A percentile compares a stretch with the other conserved stretches of the same genome.
These are phyloP conservation scores for Amphiprion ocellaris DNA, from an alignment of 2,113 vertebrate species.

Conservation along the genomic window DNA sequence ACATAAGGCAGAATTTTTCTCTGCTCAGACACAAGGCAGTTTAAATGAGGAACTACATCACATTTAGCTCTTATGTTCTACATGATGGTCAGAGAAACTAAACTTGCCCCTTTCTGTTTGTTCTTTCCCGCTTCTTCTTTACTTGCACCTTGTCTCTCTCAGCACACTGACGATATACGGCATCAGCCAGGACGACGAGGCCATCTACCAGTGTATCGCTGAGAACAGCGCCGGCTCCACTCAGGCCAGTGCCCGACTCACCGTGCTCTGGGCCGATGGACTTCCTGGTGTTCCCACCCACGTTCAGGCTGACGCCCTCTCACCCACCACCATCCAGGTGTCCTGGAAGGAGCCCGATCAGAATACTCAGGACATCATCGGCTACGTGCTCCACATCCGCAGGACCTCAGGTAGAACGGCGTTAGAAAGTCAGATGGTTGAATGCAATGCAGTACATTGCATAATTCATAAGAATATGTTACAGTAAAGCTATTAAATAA, in stretches of 20 bases:
- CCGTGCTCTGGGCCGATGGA: slow-evolving; percentile 95
- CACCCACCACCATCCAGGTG: slow-evolving; percentile 92
- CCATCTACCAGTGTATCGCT: slow-evolving; percentile 98
- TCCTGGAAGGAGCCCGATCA: slow-evolving; percentile 93
- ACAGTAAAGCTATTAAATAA: background rate
- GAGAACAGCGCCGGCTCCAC: slow-evolving; percentile 98
- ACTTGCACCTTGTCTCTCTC: slow-evolving; percentile 10
- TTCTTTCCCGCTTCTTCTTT: background rate
- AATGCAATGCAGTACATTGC: background rate
- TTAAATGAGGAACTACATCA: too few species aligned
- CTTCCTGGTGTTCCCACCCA: slow-evolving; percentile 90
- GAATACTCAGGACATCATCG: slow-evolving; percentile 96
- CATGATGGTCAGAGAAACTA: slow-evolving; percentile 23
- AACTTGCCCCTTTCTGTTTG: background rate
- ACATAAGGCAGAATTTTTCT: too few species aligned
- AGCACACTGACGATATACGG: slow-evolving; percentile 95
- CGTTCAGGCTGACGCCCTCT: slow-evolving; percentile 88
- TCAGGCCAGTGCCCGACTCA: slow-evolving; percentile 95
- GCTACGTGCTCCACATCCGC: slow-evolving; percentile 96
- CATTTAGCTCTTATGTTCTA: background rate
- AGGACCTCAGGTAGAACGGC: slow-evolving; percentile 87
- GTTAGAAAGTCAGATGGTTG: background rate
- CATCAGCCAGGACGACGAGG: slow-evolving; percentile 94
- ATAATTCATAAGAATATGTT: background rate
- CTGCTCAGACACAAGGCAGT: background rate